These are phyloP conservation scores for Magallana gigas DNA, from an alignment of 1,140 invertebrate genomes.

Conservation along the genomic window DNA sequence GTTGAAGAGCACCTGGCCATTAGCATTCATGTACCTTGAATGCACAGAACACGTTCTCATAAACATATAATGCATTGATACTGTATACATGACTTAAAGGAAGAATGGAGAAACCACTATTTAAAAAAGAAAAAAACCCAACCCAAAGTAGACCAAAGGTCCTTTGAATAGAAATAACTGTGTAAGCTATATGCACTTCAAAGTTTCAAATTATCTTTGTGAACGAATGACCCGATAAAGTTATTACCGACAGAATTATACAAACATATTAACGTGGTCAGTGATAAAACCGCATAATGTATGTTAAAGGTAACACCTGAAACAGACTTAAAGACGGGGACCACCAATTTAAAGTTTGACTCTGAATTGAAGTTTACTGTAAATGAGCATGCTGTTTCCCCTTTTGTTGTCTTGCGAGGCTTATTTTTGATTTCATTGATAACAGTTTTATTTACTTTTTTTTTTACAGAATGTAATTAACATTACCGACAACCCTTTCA, in stretches of 20 bases:
- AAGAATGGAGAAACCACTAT: too few species aligned
- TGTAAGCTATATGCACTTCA: background rate
- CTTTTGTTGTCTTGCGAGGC: too few species aligned
- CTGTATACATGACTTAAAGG: too few species aligned
- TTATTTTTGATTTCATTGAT: too few species aligned
- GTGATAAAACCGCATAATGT: background rate
- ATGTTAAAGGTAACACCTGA: background rate
- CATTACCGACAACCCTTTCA: too few species aligned
- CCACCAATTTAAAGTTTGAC: background rate
- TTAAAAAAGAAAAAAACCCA: background rate
- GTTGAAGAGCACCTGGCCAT: too few species aligned
- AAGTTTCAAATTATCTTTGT: background rate
- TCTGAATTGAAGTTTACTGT: too few species aligned
- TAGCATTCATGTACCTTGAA: too few species aligned
- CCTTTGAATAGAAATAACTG: background rate
- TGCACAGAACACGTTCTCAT: too few species aligned
- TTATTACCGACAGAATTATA: background rate
- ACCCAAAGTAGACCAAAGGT: background rate
- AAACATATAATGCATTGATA: too few species aligned
- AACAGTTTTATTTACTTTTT: background rate
- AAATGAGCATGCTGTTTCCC: too few species aligned
- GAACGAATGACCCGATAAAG: background rate
- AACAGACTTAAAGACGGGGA: background rate
- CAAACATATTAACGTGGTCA: background rate
- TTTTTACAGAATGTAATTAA: slow-evolving; percentile 28